These are phyloP conservation scores for Crocuta crocuta DNA, from an alignment of 2,113 vertebrate genomes.

Conservation along the genomic window DNA sequence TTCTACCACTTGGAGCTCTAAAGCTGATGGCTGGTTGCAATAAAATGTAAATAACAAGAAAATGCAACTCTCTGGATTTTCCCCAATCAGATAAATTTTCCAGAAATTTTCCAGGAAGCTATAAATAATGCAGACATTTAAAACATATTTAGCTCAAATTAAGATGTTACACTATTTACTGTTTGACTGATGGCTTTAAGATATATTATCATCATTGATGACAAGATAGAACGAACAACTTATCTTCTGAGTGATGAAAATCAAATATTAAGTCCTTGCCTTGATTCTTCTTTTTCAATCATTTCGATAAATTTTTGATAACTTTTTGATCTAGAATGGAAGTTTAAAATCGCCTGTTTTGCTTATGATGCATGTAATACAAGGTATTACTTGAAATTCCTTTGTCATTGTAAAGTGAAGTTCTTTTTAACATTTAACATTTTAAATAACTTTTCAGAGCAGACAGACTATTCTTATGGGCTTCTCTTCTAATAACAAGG, in stretches of 20 bases:
- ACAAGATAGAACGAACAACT: conserved; percentile 67
- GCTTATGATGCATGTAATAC: not conserved
- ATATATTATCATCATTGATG: conserved; percentile 57
- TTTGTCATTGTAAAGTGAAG: not conserved
- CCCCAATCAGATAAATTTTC: conserved; percentile 63
- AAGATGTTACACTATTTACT: conserved; percentile 41
- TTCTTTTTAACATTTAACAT: conserved; percentile 56
- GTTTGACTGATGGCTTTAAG: conserved; percentile 53
- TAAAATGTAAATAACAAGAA: conserved; percentile 53
- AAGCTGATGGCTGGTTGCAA: conserved; percentile 61
- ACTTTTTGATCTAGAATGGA: conserved; percentile 26
- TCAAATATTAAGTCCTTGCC: conserved; percentile 50
- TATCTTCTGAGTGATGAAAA: conserved; percentile 67
- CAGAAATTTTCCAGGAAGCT: conserved; percentile 58
- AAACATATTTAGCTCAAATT: conserved; percentile 64
- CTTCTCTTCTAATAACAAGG: conserved; percentile 58
- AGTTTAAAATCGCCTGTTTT: conserved; percentile 57
- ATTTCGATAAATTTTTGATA: conserved; percentile 30
- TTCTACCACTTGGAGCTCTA: conserved; percentile 74
- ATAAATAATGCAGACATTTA: conserved; percentile 69
- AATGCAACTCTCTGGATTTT: conserved; percentile 27
- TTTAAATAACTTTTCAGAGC: conserved; percentile 71
- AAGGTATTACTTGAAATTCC: conserved; percentile 47
- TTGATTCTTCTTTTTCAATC: conserved; percentile 61
- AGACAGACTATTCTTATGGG: conserved; percentile 47